Conservation (phyloP, 2,113 vertebrate genomes). For the Polypterus bichir region DNA sequence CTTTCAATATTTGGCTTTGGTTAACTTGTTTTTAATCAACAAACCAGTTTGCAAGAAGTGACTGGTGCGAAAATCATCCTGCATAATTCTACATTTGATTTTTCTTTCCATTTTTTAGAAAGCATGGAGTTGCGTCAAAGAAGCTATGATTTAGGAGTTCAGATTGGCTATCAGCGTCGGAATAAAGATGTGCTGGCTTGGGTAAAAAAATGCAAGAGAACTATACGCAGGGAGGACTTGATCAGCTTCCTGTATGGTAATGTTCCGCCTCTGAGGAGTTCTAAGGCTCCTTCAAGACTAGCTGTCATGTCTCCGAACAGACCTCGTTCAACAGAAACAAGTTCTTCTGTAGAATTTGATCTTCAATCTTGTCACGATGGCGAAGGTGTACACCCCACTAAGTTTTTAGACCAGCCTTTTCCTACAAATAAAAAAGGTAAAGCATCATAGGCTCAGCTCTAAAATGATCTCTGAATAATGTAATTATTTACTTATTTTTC, state of each 20-base stretch:
- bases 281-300: constrained; percentile 82
- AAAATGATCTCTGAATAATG: too few species aligned
- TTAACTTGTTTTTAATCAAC: too few species aligned
- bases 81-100: background rate
- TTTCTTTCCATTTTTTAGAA: constrained; percentile 51
- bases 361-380: constrained; percentile 97
- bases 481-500: too few species aligned
- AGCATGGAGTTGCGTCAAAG: constrained; percentile 87
- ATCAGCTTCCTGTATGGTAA: constrained; percentile 97
- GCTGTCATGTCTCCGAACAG: constrained; percentile 89
- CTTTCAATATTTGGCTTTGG: too few species aligned
- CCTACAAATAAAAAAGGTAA: too few species aligned
- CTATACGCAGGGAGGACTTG: constrained; percentile 92
- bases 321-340: constrained; percentile 81
- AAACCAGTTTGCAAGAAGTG: too few species aligned
- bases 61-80: too few species aligned
- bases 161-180: constrained; percentile 89
- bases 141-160: constrained; percentile 93
- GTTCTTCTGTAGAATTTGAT: constrained; percentile 93
- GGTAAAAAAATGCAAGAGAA: constrained; percentile 96
- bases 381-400: constrained; percentile 73
- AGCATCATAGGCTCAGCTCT: too few species aligned
- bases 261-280: constrained; percentile 87
- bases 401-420: too few species aligned
- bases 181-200: constrained; percentile 97